These are phyloP conservation scores for Dendrolimus punctatus DNA, from an alignment of 1,140 invertebrate genomes.

Conservation along the genomic window DNA sequence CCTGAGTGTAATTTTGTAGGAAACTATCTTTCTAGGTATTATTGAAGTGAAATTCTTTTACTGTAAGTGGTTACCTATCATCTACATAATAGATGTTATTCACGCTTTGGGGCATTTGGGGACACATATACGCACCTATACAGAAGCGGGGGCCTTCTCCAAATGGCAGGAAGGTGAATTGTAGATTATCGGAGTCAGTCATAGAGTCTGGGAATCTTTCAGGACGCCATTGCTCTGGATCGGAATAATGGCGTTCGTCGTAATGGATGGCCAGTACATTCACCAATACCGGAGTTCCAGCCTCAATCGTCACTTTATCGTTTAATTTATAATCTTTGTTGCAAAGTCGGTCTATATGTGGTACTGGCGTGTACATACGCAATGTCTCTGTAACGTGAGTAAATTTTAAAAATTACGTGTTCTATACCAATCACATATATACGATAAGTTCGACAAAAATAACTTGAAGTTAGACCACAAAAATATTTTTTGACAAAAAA, in stretches of 20 bases:
- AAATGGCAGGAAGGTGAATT: conserved; percentile 81
- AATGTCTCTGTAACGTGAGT: conserved; percentile 64
- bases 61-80: too few species aligned
- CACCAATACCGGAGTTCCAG: conserved; percentile 36
- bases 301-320: conserved; percentile 50
- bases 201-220: conserved; percentile 74
- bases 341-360: conserved; percentile 71
- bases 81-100: too few species aligned
- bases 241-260: conserved; percentile 74
- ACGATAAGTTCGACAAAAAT: too few species aligned
- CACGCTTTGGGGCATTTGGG: too few species aligned
- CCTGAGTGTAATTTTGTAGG: too few species aligned
- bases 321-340: conserved; percentile 65
- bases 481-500: too few species aligned
- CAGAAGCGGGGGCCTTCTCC: conserved; percentile 84
- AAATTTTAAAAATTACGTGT: background rate
- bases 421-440: too few species aligned
- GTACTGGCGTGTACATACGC: conserved; percentile 71
- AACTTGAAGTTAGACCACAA: too few species aligned
- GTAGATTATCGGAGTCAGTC: conserved; percentile 45
- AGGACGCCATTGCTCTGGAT: conserved; percentile 78
- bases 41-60: too few species aligned
- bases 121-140: conserved; percentile 72
- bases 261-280: conserved; percentile 60
- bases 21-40: too few species aligned